These are phyloP conservation scores for Agrypnia vestita DNA, from an alignment of 1,140 invertebrate genomes.

Conservation along the genomic window DNA sequence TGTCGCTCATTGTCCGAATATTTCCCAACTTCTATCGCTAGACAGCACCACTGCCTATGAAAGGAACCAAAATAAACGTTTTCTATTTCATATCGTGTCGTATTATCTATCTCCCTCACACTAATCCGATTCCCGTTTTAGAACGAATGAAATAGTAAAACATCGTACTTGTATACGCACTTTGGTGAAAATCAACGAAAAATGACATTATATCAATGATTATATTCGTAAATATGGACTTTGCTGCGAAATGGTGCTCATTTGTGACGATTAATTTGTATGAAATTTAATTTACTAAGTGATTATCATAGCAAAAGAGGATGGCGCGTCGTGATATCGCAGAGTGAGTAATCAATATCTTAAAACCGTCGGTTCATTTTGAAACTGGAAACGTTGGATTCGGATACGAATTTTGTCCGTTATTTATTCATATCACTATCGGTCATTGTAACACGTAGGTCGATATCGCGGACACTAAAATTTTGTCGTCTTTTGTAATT, in stretches of 20 bases:
- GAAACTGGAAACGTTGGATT: constrained; percentile 43
- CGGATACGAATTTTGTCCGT: constrained; percentile 45
- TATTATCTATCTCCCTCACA: constrained; percentile 33
- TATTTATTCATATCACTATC: constrained; percentile 33
- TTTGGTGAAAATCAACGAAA: constrained; percentile 40
- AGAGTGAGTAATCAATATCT: constrained; percentile 49
- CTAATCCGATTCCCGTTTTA: background rate
- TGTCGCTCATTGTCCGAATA: background rate
- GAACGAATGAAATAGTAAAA: constrained; percentile 43
- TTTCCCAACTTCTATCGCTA: constrained; percentile 18
- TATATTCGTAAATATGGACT: constrained; percentile 34
- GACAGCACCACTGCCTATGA: constrained; percentile 30
- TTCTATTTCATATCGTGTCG: constrained; percentile 26
- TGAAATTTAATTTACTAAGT: constrained; percentile 15
- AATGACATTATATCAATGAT: constrained; percentile 45
- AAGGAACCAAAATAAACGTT: constrained; percentile 53
- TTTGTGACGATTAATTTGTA: constrained; percentile 14
- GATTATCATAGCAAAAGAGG: constrained; percentile 5
- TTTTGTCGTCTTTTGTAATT: background rate
- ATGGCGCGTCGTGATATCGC: constrained; percentile 32
- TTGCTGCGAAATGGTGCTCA: constrained; percentile 30
- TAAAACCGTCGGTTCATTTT: constrained; percentile 50
- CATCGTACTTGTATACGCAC: background rate
- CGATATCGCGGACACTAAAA: background rate
- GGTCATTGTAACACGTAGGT: constrained; percentile 25